Base-by-base conservation (phyloP, 2,797 vertebrate genomes). In the Sphaeramia orbicularis region DNA sequence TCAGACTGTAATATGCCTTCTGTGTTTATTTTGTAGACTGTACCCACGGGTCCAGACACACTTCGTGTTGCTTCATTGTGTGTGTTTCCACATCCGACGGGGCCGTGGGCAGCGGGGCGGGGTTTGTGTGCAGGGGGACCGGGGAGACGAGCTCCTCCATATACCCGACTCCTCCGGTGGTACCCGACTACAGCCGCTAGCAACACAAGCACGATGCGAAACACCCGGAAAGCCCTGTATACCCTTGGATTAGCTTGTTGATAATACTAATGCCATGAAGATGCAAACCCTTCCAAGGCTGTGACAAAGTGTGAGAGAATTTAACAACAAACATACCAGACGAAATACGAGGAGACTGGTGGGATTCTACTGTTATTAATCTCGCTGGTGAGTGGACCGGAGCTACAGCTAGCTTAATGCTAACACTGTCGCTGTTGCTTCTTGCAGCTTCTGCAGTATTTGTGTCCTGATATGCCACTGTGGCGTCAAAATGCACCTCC, bases 401-500 rank as follows among this genome's bases (percentile, higher is more conserved):
- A n/a, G 36, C 47, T 65, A 71, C 1, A n/a, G 36, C 47, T 65
- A 71, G 66, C 62, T 47, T 9, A 32, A 12, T 35, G 55, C 43
- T 58, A 58, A 41, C 55, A 35, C 10, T 45, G 55, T 9, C 41
- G 42, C 15, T 56, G 54, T 58, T 58, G 10, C 13, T 21, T 35
- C 18, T 47, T 37, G 18, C 68, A 15, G n/a, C 59, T 53, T 48
- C 13, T 10, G 21, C 11, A 45, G 11, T 44, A 4, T 47, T 45
- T 7, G 4, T 52, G 49, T 49, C 15, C 27, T 48, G 9, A 4
- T 6, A 1, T 15, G 89, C 89, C 78, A 91, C 32, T 10, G 9
- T 30, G 27, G 2, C 8, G 9, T 1, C 7, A 35, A 35, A 10
- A 10, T 35, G 32, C 92, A 89, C 86, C 92, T 93, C 91, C 93